Base-by-base conservation (phyloP, 1,140 invertebrate species). In the Centruroides vittatus region DNA sequence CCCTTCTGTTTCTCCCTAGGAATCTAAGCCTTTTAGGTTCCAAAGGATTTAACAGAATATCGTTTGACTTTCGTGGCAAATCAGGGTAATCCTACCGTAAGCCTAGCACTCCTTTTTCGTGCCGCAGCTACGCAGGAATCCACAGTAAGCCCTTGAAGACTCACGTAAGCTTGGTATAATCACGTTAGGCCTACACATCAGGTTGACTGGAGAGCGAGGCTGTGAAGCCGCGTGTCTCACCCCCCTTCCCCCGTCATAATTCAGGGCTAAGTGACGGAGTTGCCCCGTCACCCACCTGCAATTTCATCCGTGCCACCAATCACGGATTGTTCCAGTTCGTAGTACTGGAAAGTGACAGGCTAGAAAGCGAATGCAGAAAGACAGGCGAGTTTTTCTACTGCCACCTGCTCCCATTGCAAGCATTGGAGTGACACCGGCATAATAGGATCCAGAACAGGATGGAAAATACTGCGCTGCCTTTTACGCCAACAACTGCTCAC, bases 341-440 rank as follows among this genome's bases (percentile, higher is more conserved):
- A n/a, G 52, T 60, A 13, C 52, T 46, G 41, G 47, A 60, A 23
- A 52, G 58, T 54, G 54, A 47, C 34, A 34, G 57, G 48, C 55
- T 57, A n/a, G 11, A 35, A 47, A 11, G 46, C 41, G 41, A 57
- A 13, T 13, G 41, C 41, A 13, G 11, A 47, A 47, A 57, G 47
- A 47, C 13, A 23, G 55, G 12, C 35, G 53, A 55, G 41, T 5
- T 92, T 93, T 78, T 86, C 88, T 1, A 89, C 85, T 47, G 88
- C 89, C 7, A 86, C 87, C 0, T 94, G 91, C 73, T 86, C 86
- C 63, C 79, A 79, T 54, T 93, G 91, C 75, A 80, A 82, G 66
- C 78, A 83, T 66, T 84, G 85, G 41, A 75, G 85, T 86, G 9
- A 46, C 35, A 23, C n/a, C 34, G 53, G 55, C 55, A 12, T 41